Evolutionary conservation across 2,113 vertebrate genomes (phyloP).

Genomic region (Lepisosteus osseus): DNA sequence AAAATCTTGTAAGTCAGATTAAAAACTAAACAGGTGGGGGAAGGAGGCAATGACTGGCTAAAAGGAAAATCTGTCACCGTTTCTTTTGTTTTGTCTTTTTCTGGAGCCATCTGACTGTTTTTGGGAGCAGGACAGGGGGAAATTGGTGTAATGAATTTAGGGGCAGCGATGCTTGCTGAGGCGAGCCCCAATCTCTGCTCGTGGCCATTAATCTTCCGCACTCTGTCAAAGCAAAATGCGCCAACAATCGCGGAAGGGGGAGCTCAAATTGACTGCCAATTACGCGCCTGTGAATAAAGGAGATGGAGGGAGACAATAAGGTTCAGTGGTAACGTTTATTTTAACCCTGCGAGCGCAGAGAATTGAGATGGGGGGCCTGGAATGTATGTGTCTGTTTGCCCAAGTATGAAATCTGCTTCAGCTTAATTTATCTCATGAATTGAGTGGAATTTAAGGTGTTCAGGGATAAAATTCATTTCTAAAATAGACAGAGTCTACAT

Average conservation of each 20-base stretch:
- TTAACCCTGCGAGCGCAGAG: slow-evolving; percentile 58
- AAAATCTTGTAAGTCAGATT: background rate
- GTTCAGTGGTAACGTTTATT: slow-evolving; percentile 72
- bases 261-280: slow-evolving; percentile 81
- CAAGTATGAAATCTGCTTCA: slow-evolving; percentile 46
- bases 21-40: background rate
- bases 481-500: background rate
- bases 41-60: background rate
- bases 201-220: slow-evolving; percentile 79
- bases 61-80: slow-evolving; percentile 22
- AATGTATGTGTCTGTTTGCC: slow-evolving; percentile 33
- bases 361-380: slow-evolving; percentile 30
- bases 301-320: slow-evolving; percentile 63
- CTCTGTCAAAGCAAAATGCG: slow-evolving; percentile 79
- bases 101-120: slow-evolving; percentile 60
- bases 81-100: slow-evolving; percentile 31
- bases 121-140: slow-evolving; percentile 67
- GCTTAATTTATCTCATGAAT: slow-evolving; percentile 33
- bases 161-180: slow-evolving; percentile 72
- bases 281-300: slow-evolving; percentile 79
- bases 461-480: background rate
- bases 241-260: slow-evolving; percentile 75
- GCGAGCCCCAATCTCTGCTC: slow-evolving; percentile 68
- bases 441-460: background rate
- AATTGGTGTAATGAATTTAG: slow-evolving; percentile 83